Evolutionary conservation across 2,888 invertebrate genomes (phyloP).

Genomic region (Cataglyphis cursor): DNA sequence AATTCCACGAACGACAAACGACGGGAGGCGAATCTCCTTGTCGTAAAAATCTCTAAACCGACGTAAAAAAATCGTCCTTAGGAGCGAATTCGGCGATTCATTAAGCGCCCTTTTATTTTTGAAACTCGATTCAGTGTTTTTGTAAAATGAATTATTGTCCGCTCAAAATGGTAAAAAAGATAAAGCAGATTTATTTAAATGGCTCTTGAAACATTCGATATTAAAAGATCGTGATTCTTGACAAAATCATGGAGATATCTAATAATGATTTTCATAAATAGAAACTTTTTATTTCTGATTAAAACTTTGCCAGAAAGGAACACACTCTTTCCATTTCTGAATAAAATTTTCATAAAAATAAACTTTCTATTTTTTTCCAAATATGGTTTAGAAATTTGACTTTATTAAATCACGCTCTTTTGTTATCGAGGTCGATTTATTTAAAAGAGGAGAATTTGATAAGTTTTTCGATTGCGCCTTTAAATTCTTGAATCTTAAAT

Average conservation of each 20-base stretch:
- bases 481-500: background rate
- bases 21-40: slow-evolving; percentile 29
- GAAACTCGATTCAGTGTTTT: background rate
- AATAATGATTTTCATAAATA: background rate
- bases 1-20: slow-evolving; percentile 65
- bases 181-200: slow-evolving; percentile 5
- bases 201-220: too few species aligned
- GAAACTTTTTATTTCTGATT: background rate
- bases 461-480: background rate
- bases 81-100: slow-evolving; percentile 35
- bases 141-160: slow-evolving; percentile 57
- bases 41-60: slow-evolving; percentile 61
- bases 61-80: slow-evolving; percentile 61
- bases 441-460: background rate
- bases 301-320: background rate
- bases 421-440: background rate
- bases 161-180: background rate
- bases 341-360: background rate
- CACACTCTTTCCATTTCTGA: background rate
- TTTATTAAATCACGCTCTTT: background rate
- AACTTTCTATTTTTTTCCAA: background rate
- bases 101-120: slow-evolving; percentile 36
- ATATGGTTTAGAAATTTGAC: background rate
- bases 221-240: background rate
- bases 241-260: background rate